Percentiles rank a stretch among this genome's conserved stretches.
Evolutionary conservation across 2,888 invertebrate species (phyloP).

Genomic region (Digitonthophagus gazella): DNA sequence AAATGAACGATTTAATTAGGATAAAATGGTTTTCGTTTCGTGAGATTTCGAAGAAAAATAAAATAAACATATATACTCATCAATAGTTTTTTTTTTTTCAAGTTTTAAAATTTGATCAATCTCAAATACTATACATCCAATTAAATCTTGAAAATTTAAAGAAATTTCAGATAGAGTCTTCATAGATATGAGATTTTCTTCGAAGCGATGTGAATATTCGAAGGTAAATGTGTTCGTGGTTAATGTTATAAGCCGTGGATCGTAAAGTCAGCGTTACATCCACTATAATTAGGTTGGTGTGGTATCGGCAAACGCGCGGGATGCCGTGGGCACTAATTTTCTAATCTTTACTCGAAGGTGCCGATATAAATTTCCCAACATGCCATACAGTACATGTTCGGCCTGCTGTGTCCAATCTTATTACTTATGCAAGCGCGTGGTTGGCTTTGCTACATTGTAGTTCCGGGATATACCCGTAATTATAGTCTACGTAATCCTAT

Average conservation of each 20-base stretch:
- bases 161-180: too few species aligned
- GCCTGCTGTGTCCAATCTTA: background rate
- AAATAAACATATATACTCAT: too few species aligned
- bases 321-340: background rate
- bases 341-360: background rate
- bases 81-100: too few species aligned
- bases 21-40: too few species aligned
- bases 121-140: too few species aligned
- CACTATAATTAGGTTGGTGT: background rate
- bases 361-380: background rate
- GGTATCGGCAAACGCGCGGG: background rate
- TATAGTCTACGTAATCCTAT: background rate
- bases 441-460: background rate
- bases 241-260: background rate
- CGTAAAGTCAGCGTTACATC: background rate
- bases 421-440: background rate
- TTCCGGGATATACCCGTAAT: background rate
- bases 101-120: too few species aligned
- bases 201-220: background rate
- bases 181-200: too few species aligned
- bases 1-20: too few species aligned
- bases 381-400: background rate
- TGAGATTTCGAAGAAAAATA: too few species aligned
- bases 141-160: too few species aligned
- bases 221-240: background rate